Conservation (phyloP, 2,888 invertebrate species). For the Falcaria lacertinaria region DNA sequence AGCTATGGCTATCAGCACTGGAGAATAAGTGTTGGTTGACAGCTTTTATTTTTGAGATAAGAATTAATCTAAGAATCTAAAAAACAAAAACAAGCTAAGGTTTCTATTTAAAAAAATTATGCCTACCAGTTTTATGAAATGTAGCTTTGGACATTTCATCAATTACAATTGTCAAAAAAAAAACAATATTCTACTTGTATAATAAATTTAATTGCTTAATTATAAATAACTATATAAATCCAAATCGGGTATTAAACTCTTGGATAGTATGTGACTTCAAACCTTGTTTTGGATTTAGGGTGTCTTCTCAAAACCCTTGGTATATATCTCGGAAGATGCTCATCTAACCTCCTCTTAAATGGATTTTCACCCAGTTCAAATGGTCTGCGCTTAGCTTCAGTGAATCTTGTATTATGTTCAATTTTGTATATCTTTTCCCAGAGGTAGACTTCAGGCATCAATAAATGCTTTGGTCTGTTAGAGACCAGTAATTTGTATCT, state of each 20-base stretch:
- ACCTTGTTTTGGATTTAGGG: conserved; percentile 81
- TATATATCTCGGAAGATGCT: conserved; percentile 84
- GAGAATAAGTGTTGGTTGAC: too few species aligned
- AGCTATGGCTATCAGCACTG: too few species aligned
- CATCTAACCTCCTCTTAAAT: conserved; percentile 82
- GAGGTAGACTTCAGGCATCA: conserved; percentile 84
- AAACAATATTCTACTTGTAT: not conserved
- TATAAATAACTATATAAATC: not conserved
- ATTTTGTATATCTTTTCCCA: conserved; percentile 93
- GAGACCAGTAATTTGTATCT: conserved; percentile 84
- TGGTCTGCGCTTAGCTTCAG: conserved; percentile 84
- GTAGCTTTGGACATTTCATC: too few species aligned
- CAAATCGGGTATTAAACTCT: conserved; percentile 38
- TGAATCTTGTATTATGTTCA: conserved; percentile 82
- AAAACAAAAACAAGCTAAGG: too few species aligned
- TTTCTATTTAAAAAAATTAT: too few species aligned
- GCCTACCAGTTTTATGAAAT: too few species aligned
- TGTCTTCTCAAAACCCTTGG: conserved; percentile 83
- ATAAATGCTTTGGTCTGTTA: conserved; percentile 82
- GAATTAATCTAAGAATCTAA: too few species aligned
- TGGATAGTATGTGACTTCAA: conserved; percentile 85
- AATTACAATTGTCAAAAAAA: not conserved
- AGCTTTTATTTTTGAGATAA: too few species aligned
- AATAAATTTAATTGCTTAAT: not conserved
- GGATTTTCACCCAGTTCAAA: conserved; percentile 84